Conservation (phyloP, 2,113 vertebrate species). For the Sylvilagus bachmani region DNA sequence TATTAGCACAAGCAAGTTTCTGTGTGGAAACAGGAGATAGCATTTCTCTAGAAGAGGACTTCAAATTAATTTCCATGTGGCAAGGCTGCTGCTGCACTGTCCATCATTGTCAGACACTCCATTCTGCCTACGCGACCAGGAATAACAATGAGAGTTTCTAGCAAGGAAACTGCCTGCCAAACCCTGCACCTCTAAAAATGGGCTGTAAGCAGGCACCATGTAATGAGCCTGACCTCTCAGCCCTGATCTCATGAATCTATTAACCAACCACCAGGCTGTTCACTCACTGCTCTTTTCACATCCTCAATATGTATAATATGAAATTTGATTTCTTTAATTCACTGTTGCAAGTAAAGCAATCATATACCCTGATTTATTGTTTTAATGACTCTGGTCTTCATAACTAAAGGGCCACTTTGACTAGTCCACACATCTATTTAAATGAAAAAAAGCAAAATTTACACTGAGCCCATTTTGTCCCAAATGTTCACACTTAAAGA, state of each 20-base stretch:
- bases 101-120: conserved; percentile 59
- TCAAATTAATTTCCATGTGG: conserved; percentile 68
- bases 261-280: not conserved
- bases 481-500: not conserved
- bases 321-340: conserved; percentile 32
- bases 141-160: conserved; percentile 35
- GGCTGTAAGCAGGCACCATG: not conserved
- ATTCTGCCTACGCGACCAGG: conserved; percentile 44
- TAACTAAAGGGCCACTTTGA: not conserved
- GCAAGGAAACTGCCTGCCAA: not conserved
- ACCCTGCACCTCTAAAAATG: not conserved
- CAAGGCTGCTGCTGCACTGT: not conserved
- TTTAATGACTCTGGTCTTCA: not conserved
- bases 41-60: conserved; percentile 48
- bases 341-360: conserved; percentile 37
- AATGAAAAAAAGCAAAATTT: not conserved
- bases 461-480: not conserved
- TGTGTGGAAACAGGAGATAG: conserved; percentile 56
- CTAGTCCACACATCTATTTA: not conserved
- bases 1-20: conserved; percentile 68
- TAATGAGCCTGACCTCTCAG: not conserved
- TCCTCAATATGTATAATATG: not conserved
- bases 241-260: conserved; percentile 41
- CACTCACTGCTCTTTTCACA: conserved; percentile 37
- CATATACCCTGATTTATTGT: not conserved